Conservation (phyloP, 1,140 invertebrate species). For the Drosophila rufa region DNA sequence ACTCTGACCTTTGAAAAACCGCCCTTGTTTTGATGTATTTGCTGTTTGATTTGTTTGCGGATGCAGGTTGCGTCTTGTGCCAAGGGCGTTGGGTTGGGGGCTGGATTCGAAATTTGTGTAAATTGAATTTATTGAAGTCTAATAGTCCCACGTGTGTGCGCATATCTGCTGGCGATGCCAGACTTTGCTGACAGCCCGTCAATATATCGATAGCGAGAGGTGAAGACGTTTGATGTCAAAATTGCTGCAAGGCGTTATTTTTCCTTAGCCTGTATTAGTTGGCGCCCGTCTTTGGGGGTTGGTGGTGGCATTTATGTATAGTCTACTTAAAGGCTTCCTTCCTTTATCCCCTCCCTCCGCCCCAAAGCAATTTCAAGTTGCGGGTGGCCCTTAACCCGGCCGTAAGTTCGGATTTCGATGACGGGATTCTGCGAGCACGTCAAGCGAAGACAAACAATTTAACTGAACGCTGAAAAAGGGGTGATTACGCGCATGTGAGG, state of each 20-base stretch:
- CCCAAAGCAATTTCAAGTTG: slow-evolving; percentile 70
- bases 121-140: slow-evolving; percentile 84
- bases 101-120: slow-evolving; percentile 79
- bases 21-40: slow-evolving; percentile 50
- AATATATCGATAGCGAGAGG: slow-evolving; percentile 46
- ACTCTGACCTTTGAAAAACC: not conserved
- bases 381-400: slow-evolving; percentile 31
- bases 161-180: slow-evolving; percentile 58
- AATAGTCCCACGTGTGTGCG: slow-evolving; percentile 71
- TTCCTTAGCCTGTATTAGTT: slow-evolving; percentile 30
- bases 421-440: slow-evolving; percentile 68
- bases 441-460: slow-evolving; percentile 75
- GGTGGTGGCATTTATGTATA: slow-evolving; percentile 60
- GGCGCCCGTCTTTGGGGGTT: slow-evolving; percentile 11
- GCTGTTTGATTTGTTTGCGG: slow-evolving; percentile 77
- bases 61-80: slow-evolving; percentile 75
- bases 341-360: slow-evolving; percentile 1
- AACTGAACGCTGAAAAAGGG: slow-evolving; percentile 68
- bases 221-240: slow-evolving; percentile 81
- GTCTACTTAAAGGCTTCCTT: slow-evolving; percentile 73
- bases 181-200: slow-evolving; percentile 59
- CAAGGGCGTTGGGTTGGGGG: slow-evolving; percentile 59
- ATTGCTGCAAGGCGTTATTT: slow-evolving; percentile 75
- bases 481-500: slow-evolving; percentile 46
- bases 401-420: slow-evolving; percentile 61